Conservation (phyloP, 1,140 invertebrate genomes). For the Cheumatopsyche charites region DNA sequence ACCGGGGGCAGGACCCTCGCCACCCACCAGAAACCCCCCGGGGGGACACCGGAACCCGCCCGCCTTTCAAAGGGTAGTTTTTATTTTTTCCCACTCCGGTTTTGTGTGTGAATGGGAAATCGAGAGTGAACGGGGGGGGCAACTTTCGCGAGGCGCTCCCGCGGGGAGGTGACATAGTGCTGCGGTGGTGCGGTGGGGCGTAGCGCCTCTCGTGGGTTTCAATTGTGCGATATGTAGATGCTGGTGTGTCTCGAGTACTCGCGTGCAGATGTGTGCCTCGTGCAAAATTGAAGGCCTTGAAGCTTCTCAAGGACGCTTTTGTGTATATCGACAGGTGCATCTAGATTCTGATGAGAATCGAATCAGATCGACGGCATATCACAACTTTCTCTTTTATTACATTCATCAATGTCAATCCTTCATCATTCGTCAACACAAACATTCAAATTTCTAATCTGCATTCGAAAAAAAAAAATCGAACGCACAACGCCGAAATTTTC, state of each 20-base stretch:
- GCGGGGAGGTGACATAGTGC: not conserved
- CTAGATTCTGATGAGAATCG: no score
- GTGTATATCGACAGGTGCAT: not conserved
- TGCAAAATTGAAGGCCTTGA: constrained; percentile 4
- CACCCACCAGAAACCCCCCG: no score
- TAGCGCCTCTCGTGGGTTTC: constrained; percentile 17
- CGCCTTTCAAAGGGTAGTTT: constrained; percentile 60
- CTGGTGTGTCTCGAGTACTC: not conserved
- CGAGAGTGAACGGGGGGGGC: constrained; percentile 24
- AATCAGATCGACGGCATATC: not conserved
- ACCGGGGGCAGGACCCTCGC: constrained; percentile 36
- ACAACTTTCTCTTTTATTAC: no score
- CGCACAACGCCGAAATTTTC: no score
- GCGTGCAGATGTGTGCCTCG: not conserved
- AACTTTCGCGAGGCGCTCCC: not conserved
- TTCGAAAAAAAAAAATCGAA: no score
- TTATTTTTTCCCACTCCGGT: constrained; percentile 47
- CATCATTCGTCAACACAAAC: no score
- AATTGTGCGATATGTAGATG: no score
- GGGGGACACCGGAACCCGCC: constrained; percentile 49
- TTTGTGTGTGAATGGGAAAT: constrained; percentile 47
- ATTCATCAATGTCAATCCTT: no score
- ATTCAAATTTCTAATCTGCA: no score
- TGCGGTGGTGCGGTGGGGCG: constrained; percentile 7
- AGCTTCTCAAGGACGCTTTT: constrained; percentile 11